Evolutionary conservation across 2,113 vertebrate genomes (phyloP).

Genomic region (Atlantisia rogersi): DNA sequence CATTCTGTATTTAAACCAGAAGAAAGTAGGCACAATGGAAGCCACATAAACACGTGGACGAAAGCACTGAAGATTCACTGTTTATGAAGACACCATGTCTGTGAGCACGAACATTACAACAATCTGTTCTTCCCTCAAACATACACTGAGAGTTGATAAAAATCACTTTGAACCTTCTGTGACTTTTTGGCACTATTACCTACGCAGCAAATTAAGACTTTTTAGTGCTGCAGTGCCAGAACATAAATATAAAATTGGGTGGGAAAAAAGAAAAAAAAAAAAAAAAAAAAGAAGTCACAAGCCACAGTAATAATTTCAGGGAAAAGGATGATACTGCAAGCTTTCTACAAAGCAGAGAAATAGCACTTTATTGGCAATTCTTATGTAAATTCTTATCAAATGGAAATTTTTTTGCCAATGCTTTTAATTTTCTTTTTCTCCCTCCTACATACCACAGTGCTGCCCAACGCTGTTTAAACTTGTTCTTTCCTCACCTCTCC

Average conservation of each 20-base stretch:
- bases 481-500: not conserved
- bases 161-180: constrained; percentile 73
- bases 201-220: constrained; percentile 46
- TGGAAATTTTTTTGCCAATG: not conserved
- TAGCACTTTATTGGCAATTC: not conserved
- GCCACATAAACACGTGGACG: not conserved
- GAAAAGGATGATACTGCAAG: not conserved
- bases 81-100: constrained; percentile 34
- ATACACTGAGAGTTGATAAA: constrained; percentile 57
- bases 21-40: not conserved
- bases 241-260: constrained; percentile 31
- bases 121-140: constrained; percentile 68
- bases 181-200: constrained; percentile 57
- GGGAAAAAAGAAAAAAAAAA: too few species aligned
- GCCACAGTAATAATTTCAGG: not conserved
- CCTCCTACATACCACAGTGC: not conserved
- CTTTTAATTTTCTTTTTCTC: not conserved
- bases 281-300: not conserved
- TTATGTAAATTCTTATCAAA: not conserved
- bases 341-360: not conserved
- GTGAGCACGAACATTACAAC: constrained; percentile 51
- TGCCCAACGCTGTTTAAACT: not conserved
- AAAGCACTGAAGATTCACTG: constrained; percentile 19
- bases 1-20: not conserved
- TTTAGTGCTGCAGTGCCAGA: not conserved